Evolutionary conservation across 2,888 invertebrate genomes (phyloP).

Genomic region (Phania funesta): DNA sequence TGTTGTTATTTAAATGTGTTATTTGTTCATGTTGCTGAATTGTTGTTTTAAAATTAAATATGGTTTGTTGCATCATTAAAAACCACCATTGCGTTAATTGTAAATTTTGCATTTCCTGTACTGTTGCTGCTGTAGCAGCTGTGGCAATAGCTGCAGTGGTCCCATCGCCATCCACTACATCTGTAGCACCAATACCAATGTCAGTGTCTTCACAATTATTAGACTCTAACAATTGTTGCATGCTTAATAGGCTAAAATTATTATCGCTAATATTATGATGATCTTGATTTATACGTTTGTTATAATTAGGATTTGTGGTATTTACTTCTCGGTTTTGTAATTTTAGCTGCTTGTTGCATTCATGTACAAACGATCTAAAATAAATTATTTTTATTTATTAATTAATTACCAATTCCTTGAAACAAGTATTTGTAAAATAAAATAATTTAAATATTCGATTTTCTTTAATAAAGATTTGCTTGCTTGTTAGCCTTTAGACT

Average conservation of each 20-base stretch:
- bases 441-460: background rate
- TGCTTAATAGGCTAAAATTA: conserved; percentile 26
- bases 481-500: conserved; percentile 69
- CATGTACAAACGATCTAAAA: conserved; percentile 76
- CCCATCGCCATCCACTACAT: conserved; percentile 9
- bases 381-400: background rate
- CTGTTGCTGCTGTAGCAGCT: conserved; percentile 48
- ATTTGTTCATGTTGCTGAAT: conserved; percentile 65
- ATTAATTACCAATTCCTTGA: background rate
- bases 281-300: conserved; percentile 14
- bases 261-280: conserved; percentile 24
- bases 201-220: conserved; percentile 13
- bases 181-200: background rate
- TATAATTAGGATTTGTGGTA: conserved; percentile 38
- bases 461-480: conserved; percentile 16
- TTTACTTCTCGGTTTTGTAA: conserved; percentile 19
- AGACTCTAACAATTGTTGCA: conserved; percentile 47
- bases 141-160: conserved; percentile 47
- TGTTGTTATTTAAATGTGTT: conserved; percentile 5
- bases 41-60: conserved; percentile 67
- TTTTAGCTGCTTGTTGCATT: conserved; percentile 69
- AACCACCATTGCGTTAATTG: conserved; percentile 78
- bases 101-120: conserved; percentile 70
- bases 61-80: conserved; percentile 78
- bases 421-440: background rate